These are phyloP conservation scores for Fringilla coelebs DNA, from an alignment of 2,797 vertebrate species.

Conservation along the genomic window DNA sequence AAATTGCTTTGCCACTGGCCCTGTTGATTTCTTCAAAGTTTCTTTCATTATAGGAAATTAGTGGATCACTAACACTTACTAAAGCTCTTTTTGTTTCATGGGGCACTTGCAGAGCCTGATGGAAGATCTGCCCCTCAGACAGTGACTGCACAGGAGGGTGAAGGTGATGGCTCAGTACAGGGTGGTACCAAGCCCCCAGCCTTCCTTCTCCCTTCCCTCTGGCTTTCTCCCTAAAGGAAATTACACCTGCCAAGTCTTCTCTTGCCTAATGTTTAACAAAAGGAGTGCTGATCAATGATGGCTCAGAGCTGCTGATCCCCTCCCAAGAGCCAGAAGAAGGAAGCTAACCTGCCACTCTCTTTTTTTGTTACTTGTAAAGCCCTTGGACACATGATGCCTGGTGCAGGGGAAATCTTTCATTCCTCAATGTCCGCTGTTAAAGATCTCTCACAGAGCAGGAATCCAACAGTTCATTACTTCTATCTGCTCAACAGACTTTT, in stretches of 20 bases:
- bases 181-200: fast-evolving
- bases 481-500: constrained; percentile 4
- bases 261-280: neutral
- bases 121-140: neutral
- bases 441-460: constrained; percentile 2
- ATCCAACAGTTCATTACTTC: constrained; percentile 43
- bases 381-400: neutral
- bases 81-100: neutral
- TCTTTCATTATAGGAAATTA: constrained; percentile 18
- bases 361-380: neutral
- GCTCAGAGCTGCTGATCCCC: neutral
- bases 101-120: neutral
- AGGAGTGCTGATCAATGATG: neutral
- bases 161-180: neutral
- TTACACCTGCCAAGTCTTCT: neutral
- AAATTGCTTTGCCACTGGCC: constrained; percentile 25
- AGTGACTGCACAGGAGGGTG: neutral
- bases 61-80: neutral
- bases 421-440: neutral
- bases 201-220: neutral
- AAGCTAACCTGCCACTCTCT: neutral
- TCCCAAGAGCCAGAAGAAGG: neutral
- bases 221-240: neutral
- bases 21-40: neutral
- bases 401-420: neutral